Percentiles rank a stretch among this genome's conserved stretches.
phyloP scores from a whole-genome alignment of 2,888 invertebrate genomes.

The Aleiodes leptofemur region DNA sequence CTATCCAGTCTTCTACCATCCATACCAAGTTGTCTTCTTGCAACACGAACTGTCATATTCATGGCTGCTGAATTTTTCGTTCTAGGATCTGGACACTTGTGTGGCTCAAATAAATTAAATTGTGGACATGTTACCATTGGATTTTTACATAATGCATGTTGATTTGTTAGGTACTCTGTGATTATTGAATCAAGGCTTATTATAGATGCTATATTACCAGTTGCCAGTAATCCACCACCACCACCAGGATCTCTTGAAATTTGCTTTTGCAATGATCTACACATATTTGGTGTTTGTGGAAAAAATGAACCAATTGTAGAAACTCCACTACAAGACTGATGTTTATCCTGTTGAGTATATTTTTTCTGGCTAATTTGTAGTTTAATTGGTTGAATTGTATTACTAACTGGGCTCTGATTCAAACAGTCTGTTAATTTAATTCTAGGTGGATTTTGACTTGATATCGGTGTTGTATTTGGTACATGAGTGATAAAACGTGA shows the following conservation, averaged over 20 bases:
- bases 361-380: constrained; percentile 70
- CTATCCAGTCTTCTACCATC: constrained; percentile 84
- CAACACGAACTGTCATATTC: constrained; percentile 81
- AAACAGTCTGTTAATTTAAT: constrained; percentile 68
- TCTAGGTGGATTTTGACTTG: constrained; percentile 62
- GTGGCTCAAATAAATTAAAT: constrained; percentile 94
- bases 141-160: constrained; percentile 98
- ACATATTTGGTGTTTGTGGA: constrained; percentile 65
- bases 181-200: constrained; percentile 93
- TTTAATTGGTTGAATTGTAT: constrained; percentile 68
- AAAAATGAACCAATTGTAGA: constrained; percentile 37
- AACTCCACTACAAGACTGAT: constrained; percentile 37
- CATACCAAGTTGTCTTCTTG: constrained; percentile 74
- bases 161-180: constrained; percentile 96
- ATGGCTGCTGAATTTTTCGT: constrained; percentile 81
- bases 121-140: constrained; percentile 98
- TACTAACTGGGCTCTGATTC: constrained; percentile 62
- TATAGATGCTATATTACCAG: constrained; percentile 58
- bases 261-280: constrained; percentile 78
- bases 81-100: constrained; percentile 95
- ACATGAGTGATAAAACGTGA: constrained; percentile 68
- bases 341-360: constrained; percentile 63
- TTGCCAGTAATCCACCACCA: constrained; percentile 67
- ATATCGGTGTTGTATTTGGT: constrained; percentile 59
- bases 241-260: constrained; percentile 72